Evolutionary conservation across 2,113 vertebrate species (phyloP).

Genomic region (Gambusia affinis): DNA sequence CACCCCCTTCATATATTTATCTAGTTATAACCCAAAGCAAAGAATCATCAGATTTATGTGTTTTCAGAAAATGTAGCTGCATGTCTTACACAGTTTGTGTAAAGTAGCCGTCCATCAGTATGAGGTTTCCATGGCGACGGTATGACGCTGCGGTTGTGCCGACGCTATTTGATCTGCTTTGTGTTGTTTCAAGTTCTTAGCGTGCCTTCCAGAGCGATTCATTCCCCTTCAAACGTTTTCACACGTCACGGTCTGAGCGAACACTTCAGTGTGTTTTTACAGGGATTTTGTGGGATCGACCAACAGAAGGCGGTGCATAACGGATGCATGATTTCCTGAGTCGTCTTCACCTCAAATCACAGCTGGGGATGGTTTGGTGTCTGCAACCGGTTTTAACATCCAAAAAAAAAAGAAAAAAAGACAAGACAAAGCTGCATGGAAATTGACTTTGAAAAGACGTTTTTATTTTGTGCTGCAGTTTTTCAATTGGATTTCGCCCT

Average conservation of each 20-base stretch:
- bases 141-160: conserved; percentile 20
- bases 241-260: not conserved
- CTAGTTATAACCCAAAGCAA: not conserved
- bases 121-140: not conserved
- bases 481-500: not conserved
- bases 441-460: not conserved
- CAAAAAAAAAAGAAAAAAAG: too few species aligned
- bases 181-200: conserved; percentile 16
- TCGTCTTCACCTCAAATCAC: not conserved
- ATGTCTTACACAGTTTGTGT: conserved; percentile 11
- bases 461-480: not conserved
- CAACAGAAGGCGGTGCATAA: not conserved
- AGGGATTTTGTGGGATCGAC: too few species aligned
- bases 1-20: not conserved
- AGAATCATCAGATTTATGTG: not conserved
- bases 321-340: not conserved
- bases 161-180: conserved; percentile 27
- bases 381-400: not conserved
- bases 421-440: not conserved
- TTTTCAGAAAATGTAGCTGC: conserved; percentile 9
- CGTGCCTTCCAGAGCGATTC: not conserved
- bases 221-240: not conserved
- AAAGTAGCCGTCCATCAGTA: conserved; percentile 3
- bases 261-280: not conserved
- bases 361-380: not conserved